Conservation (phyloP, 2,797 vertebrate species). For the Tapera naevia region DNA sequence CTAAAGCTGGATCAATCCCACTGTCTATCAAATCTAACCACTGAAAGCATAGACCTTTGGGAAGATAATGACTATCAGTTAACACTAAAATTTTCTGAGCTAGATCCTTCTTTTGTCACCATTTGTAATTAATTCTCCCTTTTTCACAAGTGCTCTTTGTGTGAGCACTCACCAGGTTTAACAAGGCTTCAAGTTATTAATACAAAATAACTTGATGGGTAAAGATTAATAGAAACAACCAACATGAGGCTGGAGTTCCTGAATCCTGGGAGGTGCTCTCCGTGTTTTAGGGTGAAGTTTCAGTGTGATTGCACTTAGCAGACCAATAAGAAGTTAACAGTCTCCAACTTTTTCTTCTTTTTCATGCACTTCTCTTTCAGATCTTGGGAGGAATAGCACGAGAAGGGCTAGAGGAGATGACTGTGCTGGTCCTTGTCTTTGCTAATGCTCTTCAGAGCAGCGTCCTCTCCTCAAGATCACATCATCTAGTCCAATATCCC, state of each 20-base stretch:
- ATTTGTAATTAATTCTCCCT: not conserved
- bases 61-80: not conserved
- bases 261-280: not conserved
- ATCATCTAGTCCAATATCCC: slow-evolving; percentile 92
- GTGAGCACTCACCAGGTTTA: not conserved
- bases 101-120: not conserved
- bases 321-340: not conserved
- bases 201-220: not conserved
- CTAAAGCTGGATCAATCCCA: not conserved
- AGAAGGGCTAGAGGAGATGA: not conserved
- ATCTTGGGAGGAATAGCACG: not conserved
- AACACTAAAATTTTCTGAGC: not conserved
- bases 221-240: not conserved
- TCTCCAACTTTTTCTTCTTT: not conserved
- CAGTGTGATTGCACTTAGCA: slow-evolving; percentile 48
- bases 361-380: not conserved
- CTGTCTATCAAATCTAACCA: not conserved
- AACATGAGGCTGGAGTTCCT: not conserved
- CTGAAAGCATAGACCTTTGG: not conserved
- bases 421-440: not conserved
- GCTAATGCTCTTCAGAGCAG: slow-evolving; percentile 84
- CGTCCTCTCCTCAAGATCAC: slow-evolving; percentile 88
- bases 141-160: not conserved
- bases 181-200: not conserved
- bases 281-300: not conserved